These are phyloP conservation scores for Platypus cylindrus DNA, from an alignment of 2,888 invertebrate genomes.

Conservation along the genomic window DNA sequence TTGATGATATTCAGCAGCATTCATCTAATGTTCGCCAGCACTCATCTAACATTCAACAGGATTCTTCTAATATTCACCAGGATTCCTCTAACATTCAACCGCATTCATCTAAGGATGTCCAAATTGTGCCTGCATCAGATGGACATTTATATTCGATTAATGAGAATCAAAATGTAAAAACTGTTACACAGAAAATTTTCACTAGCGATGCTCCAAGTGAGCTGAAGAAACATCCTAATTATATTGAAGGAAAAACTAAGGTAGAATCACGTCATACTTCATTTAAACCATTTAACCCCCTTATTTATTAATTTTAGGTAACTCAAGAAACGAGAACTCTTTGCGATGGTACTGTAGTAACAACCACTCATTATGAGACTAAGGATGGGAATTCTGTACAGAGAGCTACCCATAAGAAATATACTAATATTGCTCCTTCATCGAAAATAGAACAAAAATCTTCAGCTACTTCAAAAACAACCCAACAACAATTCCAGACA, in stretches of 20 bases:
- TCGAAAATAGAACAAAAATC: slow-evolving; percentile 12
- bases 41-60: too few relatives aligned
- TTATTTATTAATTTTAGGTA: slow-evolving; percentile 8
- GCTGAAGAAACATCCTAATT: slow-evolving; percentile 27
- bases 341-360: slow-evolving; percentile 53
- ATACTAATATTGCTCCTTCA: slow-evolving; percentile 12
- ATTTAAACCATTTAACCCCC: neutral
- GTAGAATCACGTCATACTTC: too few relatives aligned
- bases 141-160: slow-evolving; percentile 7
- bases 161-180: slow-evolving; percentile 8
- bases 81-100: slow-evolving; percentile 9
- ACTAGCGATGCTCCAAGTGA: slow-evolving; percentile 26
- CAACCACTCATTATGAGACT: slow-evolving; percentile 55
- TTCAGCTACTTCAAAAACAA: slow-evolving; percentile 4
- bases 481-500: slow-evolving; percentile 3
- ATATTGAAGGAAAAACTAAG: slow-evolving; percentile 48
- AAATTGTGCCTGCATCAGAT: slow-evolving; percentile 6
- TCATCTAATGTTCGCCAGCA: slow-evolving; percentile 14
- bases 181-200: slow-evolving; percentile 18
- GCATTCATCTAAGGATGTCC: too few relatives aligned
- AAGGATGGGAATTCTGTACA: slow-evolving; percentile 25
- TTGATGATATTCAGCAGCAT: slow-evolving; percentile 10
- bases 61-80: slow-evolving; percentile 10
- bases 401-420: slow-evolving; percentile 14
- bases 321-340: slow-evolving; percentile 53